A percentile compares a stretch with the other conserved stretches of the same genome.
Evolutionary conservation across 2,113 vertebrate genomes (phyloP).

Genomic region (Festucalex cinctus): DNA sequence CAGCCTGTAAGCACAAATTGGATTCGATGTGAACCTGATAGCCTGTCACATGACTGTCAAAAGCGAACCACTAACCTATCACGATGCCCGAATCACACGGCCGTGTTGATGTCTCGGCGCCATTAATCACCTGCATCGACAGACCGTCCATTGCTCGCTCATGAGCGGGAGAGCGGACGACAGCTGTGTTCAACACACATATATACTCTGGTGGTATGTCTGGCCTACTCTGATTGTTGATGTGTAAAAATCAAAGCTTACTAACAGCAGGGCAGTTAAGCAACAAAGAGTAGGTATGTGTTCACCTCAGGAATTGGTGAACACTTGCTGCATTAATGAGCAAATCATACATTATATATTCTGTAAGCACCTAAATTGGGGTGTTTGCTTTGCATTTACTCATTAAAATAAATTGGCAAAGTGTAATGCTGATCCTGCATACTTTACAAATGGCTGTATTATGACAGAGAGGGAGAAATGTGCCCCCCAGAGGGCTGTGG

Average conservation of each 20-base stretch:
- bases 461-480: neutral
- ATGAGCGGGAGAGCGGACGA: slow-evolving; percentile 1
- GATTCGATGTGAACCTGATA: neutral
- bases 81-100: neutral
- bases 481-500: neutral
- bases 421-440: neutral
- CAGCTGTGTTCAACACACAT: neutral
- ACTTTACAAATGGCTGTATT: neutral
- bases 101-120: neutral
- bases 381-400: slow-evolving; percentile 2
- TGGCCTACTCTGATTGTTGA: neutral
- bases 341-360: neutral
- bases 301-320: neutral
- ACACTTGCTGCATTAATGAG: neutral
- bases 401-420: slow-evolving; percentile 10
- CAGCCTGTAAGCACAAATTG: neutral
- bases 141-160: neutral
- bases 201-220: neutral
- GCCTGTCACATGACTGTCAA: neutral
- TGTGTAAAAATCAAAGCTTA: slow-evolving; percentile 1
- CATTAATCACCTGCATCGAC: slow-evolving; percentile 5
- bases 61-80: slow-evolving; percentile 2
- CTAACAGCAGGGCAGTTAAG: neutral
- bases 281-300: neutral
- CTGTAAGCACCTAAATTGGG: neutral